Base-by-base conservation (phyloP, 2,113 vertebrate genomes). In the Felis chaus region DNA sequence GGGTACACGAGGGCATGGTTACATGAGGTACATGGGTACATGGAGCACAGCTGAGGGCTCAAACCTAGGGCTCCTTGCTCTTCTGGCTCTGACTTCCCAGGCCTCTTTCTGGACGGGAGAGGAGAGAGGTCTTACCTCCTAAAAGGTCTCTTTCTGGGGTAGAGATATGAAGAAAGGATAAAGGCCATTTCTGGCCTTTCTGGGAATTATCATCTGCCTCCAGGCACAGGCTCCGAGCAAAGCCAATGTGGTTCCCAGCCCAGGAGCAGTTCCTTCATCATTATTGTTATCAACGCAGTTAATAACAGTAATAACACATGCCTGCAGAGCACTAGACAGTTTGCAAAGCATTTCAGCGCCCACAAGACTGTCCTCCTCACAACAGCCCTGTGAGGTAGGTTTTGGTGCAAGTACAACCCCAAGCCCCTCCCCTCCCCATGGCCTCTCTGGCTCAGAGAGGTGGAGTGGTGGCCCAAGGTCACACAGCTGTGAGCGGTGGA, bases 381-480 rank as follows among this genome's bases (percentile, higher is more conserved):
- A 55, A 48, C 65, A 91, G 57, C 79, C 82, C 88, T 69, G 69
- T 9, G 81, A 80, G 65, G 81, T 45, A 80, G 81, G 45, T 68
- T 41, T 57, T 41, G 87, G 76, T 3, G 2, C 78, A 61, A 68
- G 45, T 7, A 45, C 48, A 25, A 36, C 48, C 55, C 66, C 39
- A 3, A 39, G 53, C 31, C 74, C 53, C 41, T 94, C 84, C 2
- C 16, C 82, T 78, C 95, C 63, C 55, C 27, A 4, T 25, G 50
- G 73, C 73, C 36, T 92, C 78, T 76, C 88, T 33, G 90, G 91
- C 73, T 92, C 91, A 89, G 95, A 95, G 95, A 91, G 86, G 76
- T 15, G 12, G 81, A 84, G 65, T 10, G 78, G 73, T 3, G n/a
- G 92, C 89, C 80, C 80, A 33, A 85, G 76, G 92, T 93, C 89